Conservation (phyloP, 2,888 invertebrate genomes). For the Aphrophora alni region DNA sequence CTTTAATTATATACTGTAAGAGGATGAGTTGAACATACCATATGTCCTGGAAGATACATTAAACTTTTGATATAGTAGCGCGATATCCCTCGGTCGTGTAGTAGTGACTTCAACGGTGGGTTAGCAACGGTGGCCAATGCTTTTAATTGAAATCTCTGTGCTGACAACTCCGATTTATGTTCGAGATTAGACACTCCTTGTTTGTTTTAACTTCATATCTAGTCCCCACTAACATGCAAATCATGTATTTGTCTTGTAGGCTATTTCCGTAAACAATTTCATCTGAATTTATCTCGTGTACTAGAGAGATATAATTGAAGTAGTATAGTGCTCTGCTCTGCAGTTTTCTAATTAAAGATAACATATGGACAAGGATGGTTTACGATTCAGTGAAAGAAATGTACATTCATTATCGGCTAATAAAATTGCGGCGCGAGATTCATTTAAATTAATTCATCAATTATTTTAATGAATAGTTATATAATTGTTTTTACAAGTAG, state of each 20-base stretch:
- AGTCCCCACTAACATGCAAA: neutral
- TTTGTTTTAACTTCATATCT: neutral
- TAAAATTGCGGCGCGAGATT: too few species aligned
- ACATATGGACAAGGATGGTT: too few species aligned
- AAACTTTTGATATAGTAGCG: neutral
- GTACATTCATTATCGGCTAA: too few species aligned
- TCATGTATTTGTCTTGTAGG: neutral
- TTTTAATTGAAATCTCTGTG: neutral
- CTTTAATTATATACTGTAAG: neutral
- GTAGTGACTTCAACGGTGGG: neutral
- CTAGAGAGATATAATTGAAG: neutral
- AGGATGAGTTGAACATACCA: neutral
- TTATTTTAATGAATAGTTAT: too few species aligned
- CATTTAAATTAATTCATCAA: too few species aligned
- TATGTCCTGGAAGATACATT: neutral
- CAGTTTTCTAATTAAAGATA: neutral
- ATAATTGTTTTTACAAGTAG: too few species aligned
- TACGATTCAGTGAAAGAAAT: too few species aligned
- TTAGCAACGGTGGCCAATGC: neutral
- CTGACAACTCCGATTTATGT: neutral
- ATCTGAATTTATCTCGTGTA: neutral
- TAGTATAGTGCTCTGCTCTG: neutral
- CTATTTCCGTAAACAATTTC: neutral
- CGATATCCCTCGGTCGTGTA: neutral
- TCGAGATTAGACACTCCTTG: neutral